Percentiles rank a stretch among this genome's conserved stretches.
Evolutionary conservation across 2,797 vertebrate genomes (phyloP).

Genomic region (Neosilurus mollespiculum): DNA sequence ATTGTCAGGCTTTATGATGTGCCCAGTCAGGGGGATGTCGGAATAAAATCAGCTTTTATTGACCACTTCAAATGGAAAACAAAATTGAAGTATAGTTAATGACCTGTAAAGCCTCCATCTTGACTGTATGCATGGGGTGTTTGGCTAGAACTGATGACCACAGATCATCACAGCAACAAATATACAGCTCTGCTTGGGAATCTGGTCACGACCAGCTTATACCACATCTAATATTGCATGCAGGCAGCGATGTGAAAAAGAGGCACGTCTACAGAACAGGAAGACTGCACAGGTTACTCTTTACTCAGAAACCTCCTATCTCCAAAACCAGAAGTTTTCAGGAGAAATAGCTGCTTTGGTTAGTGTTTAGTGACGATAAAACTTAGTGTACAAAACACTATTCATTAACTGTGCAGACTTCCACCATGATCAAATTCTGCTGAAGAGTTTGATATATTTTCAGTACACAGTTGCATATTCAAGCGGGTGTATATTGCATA

Average conservation of each 20-base stretch:
- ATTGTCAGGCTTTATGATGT: conserved; percentile 9
- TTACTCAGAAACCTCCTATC: conserved; percentile 5
- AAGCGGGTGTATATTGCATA: no score
- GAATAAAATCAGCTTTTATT: conserved; percentile 33
- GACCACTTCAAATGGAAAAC: conserved; percentile 42
- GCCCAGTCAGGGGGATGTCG: conserved; percentile 4
- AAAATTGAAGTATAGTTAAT: conserved; percentile 42
- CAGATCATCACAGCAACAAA: conserved; percentile 19
- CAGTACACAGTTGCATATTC: no score
- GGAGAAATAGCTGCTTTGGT: not conserved
- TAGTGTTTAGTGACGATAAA: conserved; percentile 21
- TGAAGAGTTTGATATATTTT: not conserved
- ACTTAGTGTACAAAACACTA: not conserved
- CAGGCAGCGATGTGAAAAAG: conserved; percentile 36
- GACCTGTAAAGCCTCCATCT: conserved; percentile 29
- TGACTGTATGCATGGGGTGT: conserved; percentile 32
- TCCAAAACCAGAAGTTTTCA: conserved; percentile 4
- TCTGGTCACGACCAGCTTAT: conserved; percentile 41
- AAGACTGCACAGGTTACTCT: not conserved
- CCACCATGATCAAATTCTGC: not conserved
- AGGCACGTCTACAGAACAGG: conserved; percentile 32
- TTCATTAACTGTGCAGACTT: not conserved
- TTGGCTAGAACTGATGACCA: conserved; percentile 22
- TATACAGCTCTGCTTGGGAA: conserved; percentile 37
- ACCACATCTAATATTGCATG: conserved; percentile 43